Evolutionary conservation across 2,113 vertebrate species (phyloP).

Genomic region (Podiceps cristatus): DNA sequence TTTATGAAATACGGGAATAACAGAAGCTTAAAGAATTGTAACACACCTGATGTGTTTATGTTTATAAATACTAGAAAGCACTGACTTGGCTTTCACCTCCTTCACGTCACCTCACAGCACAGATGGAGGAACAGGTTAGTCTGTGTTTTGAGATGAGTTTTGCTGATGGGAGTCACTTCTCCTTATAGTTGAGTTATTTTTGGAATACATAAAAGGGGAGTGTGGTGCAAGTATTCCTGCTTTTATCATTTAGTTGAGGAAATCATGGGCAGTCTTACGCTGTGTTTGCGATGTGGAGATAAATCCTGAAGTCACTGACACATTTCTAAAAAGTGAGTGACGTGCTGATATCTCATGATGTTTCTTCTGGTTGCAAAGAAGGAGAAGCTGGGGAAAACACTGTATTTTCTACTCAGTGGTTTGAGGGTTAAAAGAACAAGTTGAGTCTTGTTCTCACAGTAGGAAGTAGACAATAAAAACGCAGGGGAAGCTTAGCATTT

Average conservation of each 20-base stretch:
- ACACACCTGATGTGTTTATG: neutral
- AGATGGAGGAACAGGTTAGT: neutral
- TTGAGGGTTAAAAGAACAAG: neutral
- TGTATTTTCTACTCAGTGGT: neutral
- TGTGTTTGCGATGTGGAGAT: accelerated
- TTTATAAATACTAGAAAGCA: neutral
- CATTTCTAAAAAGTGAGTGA: neutral
- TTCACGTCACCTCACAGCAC: accelerated
- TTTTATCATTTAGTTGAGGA: neutral
- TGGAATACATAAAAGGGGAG: neutral
- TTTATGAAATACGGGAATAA: neutral
- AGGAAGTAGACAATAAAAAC: neutral
- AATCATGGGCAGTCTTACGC: accelerated
- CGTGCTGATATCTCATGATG: accelerated
- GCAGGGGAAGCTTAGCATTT: neutral
- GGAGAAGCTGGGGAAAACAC: neutral
- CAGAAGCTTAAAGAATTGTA: neutral
- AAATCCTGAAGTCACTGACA: neutral
- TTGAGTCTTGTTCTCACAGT: neutral
- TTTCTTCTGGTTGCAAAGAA: neutral
- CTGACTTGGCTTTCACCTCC: neutral
- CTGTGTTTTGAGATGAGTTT: too few species aligned
- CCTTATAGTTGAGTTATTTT: neutral
- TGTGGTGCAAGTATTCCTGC: accelerated
- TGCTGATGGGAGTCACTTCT: neutral